Conservation (phyloP, 2,888 invertebrate species). For the Ypsolopha sequella region DNA sequence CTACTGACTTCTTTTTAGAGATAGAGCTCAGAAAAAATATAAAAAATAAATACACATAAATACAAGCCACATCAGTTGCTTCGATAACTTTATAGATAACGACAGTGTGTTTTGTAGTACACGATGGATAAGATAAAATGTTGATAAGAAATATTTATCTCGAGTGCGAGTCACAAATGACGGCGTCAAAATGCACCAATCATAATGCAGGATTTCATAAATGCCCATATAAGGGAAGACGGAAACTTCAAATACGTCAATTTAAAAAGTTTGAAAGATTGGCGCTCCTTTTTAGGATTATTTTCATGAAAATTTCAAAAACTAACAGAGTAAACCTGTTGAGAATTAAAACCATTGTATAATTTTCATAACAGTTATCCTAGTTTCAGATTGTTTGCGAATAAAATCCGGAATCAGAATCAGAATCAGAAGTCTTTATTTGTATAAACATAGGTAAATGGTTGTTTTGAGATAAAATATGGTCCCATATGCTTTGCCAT, state of each 20-base stretch:
- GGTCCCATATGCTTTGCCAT: too few species aligned
- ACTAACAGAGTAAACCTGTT: too few species aligned
- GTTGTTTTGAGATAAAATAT: too few species aligned
- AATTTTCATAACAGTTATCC: too few species aligned
- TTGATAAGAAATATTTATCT: slow-evolving; percentile 19
- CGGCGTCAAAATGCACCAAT: slow-evolving; percentile 60
- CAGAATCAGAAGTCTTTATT: too few species aligned
- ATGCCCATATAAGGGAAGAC: slow-evolving; percentile 75
- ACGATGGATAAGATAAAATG: slow-evolving; percentile 21
- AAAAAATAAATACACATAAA: slow-evolving; percentile 19
- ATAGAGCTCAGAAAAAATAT: neutral
- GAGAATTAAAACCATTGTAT: too few species aligned
- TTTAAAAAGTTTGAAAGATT: slow-evolving; percentile 2
- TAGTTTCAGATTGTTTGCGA: too few species aligned
- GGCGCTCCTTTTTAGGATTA: neutral
- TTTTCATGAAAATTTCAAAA: neutral
- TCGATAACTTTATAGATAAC: slow-evolving; percentile 16
- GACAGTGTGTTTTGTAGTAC: slow-evolving; percentile 20
- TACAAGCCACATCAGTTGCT: slow-evolving; percentile 30
- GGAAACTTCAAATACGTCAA: slow-evolving; percentile 30
- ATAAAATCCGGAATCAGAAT: too few species aligned
- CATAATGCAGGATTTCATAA: slow-evolving; percentile 62
- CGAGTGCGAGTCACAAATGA: slow-evolving; percentile 53
- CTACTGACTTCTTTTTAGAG: neutral
- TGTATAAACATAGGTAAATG: too few species aligned